phyloP scores from a whole-genome alignment of 1,140 invertebrate genomes.

The Apis mellifera region Amel_HAv3.1 CM009931.2:23277501-23278000 shows the following conservation, averaged over 20 bases:
- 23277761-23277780: background rate
- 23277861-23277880: background rate
- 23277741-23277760: background rate
- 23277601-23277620: no score
- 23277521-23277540: no score
- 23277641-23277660: background rate
- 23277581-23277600: no score
- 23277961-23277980: background rate
- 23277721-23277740: background rate
- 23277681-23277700: no score
- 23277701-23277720: background rate
- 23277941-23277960: background rate
- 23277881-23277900: constrained; percentile 6
- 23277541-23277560: no score
- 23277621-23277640: background rate
- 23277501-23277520: no score
- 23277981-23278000: no score
- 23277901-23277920: background rate
- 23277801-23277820: no score
- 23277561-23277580: no score
- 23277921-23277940: background rate
- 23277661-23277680: background rate
- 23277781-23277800: background rate
- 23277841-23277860: background rate
- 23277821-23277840: background rate